Evolutionary conservation across 2,888 invertebrate species (phyloP).

Genomic region (Eilema caniola): DNA sequence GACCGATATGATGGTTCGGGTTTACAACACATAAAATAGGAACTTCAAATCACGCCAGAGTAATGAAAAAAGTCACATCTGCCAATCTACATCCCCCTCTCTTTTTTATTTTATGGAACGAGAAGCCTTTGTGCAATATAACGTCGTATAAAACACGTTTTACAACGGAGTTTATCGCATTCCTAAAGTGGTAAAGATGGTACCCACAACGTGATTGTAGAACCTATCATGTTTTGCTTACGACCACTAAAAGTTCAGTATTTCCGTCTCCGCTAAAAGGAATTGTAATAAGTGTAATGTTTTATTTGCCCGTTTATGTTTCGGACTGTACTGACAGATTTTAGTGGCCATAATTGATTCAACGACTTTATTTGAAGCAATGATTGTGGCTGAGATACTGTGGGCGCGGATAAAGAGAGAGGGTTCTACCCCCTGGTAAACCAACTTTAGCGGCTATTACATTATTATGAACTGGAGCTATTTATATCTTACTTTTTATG

Average conservation of each 20-base stretch:
- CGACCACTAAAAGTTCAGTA: conserved; percentile 56
- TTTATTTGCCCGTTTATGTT: conserved; percentile 47
- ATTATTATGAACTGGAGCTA: too few species aligned
- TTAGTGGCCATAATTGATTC: conserved; percentile 47
- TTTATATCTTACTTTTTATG: background rate
- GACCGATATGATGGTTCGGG: conserved; percentile 25
- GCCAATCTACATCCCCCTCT: conserved; percentile 19
- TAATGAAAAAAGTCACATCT: conserved; percentile 55
- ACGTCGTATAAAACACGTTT: conserved; percentile 56
- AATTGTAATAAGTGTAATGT: conserved; percentile 48
- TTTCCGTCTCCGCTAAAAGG: conserved; percentile 44
- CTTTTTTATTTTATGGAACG: conserved; percentile 46
- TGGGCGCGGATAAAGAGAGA: conserved; percentile 7
- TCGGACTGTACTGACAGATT: conserved; percentile 34
- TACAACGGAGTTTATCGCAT: conserved; percentile 64
- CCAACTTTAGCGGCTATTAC: background rate
- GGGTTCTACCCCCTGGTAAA: background rate
- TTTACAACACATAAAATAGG: conserved; percentile 48
- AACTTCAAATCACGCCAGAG: conserved; percentile 52
- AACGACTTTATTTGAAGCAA: conserved; percentile 33
- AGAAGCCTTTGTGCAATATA: conserved; percentile 60
- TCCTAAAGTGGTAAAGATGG: conserved; percentile 54
- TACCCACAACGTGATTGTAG: conserved; percentile 44
- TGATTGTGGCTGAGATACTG: conserved; percentile 26
- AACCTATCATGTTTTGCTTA: conserved; percentile 58